Evolutionary conservation across 92 coral and sea anemone genomes (phyloP).

Genomic region (Epizoanthus ramosus): DNA sequence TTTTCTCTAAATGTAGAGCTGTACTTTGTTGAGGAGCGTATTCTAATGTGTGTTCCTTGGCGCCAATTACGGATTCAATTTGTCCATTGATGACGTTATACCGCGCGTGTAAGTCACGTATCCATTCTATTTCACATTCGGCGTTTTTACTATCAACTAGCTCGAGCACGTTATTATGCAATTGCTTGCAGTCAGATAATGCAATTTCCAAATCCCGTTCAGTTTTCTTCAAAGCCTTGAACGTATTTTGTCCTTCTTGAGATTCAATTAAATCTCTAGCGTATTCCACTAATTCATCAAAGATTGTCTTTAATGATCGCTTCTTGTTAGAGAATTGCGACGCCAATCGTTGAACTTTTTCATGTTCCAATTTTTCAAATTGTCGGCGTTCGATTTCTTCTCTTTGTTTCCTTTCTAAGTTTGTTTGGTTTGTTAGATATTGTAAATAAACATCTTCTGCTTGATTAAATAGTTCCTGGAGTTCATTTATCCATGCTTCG

Average conservation of each 20-base stretch:
- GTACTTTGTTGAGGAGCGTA: conserved; percentile 23
- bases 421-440: too few species aligned
- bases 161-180: conserved; percentile 24
- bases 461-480: too few species aligned
- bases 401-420: too few species aligned
- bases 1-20: conserved; percentile 38
- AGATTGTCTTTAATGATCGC: background rate
- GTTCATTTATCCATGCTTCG: too few species aligned
- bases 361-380: too few species aligned
- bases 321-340: too few species aligned
- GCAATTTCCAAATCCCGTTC: background rate
- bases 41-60: conserved; percentile 30
- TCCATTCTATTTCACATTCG: conserved; percentile 35
- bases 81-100: conserved; percentile 28
- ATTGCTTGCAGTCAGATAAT: conserved; percentile 12
- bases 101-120: conserved; percentile 41
- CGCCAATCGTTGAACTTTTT: too few species aligned
- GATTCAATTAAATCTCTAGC: conserved; percentile 10
- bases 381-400: too few species aligned
- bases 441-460: too few species aligned
- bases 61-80: conserved; percentile 40
- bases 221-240: conserved; percentile 1
- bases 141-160: conserved; percentile 4
- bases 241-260: background rate
- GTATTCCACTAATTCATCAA: background rate